A percentile compares a stretch with the other conserved stretches of the same genome.
Conservation (phyloP, 2,113 vertebrate species). For the Sorex araneus region DNA sequence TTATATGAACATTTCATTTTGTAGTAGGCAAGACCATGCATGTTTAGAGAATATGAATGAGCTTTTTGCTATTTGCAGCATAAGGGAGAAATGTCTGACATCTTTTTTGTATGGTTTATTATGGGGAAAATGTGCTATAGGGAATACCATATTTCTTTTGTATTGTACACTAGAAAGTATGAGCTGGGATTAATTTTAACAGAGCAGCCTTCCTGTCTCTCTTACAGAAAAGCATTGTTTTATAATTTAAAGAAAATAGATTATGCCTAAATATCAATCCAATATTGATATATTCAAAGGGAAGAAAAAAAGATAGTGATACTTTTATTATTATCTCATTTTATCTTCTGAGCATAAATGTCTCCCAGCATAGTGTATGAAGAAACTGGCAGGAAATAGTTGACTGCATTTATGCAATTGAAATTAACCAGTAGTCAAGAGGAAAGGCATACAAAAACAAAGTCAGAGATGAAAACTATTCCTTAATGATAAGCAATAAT, state of each 20-base stretch:
- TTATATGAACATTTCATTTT: conserved; percentile 4
- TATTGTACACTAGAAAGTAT: conserved; percentile 21
- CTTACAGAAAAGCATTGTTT: conserved; percentile 46
- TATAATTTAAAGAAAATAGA: not conserved
- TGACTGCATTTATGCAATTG: not conserved
- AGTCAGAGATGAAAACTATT: not conserved
- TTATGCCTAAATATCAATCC: not conserved
- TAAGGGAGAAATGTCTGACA: not conserved
- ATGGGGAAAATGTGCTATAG: conserved; percentile 34
- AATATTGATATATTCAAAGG: not conserved
- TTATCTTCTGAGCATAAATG: not conserved
- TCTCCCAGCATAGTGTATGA: not conserved
- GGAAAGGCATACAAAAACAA: conserved; percentile 11
- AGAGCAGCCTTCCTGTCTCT: conserved; percentile 54
- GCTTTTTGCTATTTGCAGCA: not conserved
- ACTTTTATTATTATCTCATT: not conserved
- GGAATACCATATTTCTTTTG: conserved; percentile 9
- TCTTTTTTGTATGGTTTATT: conserved; percentile 33
- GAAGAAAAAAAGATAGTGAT: conserved; percentile 38
- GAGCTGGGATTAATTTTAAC: conserved; percentile 26
- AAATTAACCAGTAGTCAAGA: not conserved
- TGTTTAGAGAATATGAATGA: not conserved
- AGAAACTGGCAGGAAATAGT: not conserved
- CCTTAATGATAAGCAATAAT: not conserved
- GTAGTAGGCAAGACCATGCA: not conserved